Base-by-base conservation (phyloP, 2,113 vertebrate species). In the Hystrix cristata region DNA sequence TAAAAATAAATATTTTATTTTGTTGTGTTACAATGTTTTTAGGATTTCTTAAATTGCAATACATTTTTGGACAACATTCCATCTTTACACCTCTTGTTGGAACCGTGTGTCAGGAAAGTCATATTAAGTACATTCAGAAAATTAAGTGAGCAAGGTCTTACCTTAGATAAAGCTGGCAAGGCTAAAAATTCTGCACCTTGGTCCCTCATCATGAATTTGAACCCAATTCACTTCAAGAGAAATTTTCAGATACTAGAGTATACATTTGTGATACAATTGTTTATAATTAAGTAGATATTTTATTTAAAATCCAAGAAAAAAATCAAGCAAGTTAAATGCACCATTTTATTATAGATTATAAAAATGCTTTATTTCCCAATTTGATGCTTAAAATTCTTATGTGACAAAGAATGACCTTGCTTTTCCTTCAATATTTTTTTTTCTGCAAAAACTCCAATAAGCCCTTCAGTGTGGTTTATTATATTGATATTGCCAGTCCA, bases 381-480 rank as follows among this genome's bases (percentile, higher is more conserved):
- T 86, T 74, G 29, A 87, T 60, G 62, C n/a, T 95, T 65, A 55
- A 38, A 91, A 48, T 88, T 71, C 21, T 93, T 76, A 55, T 43
- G 29, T 31, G 34, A 81, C 51, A 78, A 69, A 55, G 10, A 69
- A 72, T 87, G 82, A 93, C 83, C 86, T 97, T 94, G 57, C 31
- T 95, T 82, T 94, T 64, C 29, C 69, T 69, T 64, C 7, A 95
- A 48, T 51, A 79, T n/a, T n/a, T 80, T 67, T 90, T 67, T 86
- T 67, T 59, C 71, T 48, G 31, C 67, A 38, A 87, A 92, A 89
- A 93, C 53, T 10, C 15, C 90, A 67, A 18, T 48, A 38, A 71
- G 72, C 51, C n/a, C 55, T 91, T 92, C 79, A 60, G 9, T 83
- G 53, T 29, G 69, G 92, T 92, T 95, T 93, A 93, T 95, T 96